phyloP scores from a whole-genome alignment of 2,888 invertebrate species.

The Erebia ligea region DNA sequence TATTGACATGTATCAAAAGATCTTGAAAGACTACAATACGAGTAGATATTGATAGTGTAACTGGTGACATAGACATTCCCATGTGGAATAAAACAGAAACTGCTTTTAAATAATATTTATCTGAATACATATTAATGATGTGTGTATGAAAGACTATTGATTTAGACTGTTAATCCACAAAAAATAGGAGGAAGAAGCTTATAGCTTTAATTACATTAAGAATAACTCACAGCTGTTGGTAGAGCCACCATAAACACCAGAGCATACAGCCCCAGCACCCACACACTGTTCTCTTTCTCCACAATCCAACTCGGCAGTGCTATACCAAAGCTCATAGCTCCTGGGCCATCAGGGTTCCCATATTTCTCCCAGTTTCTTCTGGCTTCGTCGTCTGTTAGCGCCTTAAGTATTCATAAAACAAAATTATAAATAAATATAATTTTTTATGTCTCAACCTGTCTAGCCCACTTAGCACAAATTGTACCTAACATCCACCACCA shows the following conservation, averaged over 20 bases:
- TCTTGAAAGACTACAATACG: too few relatives aligned
- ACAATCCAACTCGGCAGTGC: conserved; percentile 99
- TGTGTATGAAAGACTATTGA: too few relatives aligned
- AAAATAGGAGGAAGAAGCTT: too few relatives aligned
- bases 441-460: background rate
- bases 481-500: too few relatives aligned
- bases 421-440: background rate
- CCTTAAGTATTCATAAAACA: conserved; percentile 70
- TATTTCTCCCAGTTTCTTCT: conserved; percentile 99
- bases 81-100: too few relatives aligned
- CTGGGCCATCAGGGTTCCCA: conserved; percentile 99
- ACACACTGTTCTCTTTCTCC: conserved; percentile 99
- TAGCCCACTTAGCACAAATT: too few relatives aligned
- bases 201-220: background rate
- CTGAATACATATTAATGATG: too few relatives aligned
- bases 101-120: too few relatives aligned
- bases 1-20: too few relatives aligned
- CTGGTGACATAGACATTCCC: too few relatives aligned
- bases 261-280: conserved; percentile 97
- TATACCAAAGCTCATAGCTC: conserved; percentile 99
- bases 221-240: conserved; percentile 87
- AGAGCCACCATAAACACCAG: conserved; percentile 99
- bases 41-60: too few relatives aligned
- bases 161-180: too few relatives aligned
- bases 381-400: conserved; percentile 98